phyloP scores from a whole-genome alignment of 2,113 vertebrate genomes.

The Todiramphus saurophagus region DNA sequence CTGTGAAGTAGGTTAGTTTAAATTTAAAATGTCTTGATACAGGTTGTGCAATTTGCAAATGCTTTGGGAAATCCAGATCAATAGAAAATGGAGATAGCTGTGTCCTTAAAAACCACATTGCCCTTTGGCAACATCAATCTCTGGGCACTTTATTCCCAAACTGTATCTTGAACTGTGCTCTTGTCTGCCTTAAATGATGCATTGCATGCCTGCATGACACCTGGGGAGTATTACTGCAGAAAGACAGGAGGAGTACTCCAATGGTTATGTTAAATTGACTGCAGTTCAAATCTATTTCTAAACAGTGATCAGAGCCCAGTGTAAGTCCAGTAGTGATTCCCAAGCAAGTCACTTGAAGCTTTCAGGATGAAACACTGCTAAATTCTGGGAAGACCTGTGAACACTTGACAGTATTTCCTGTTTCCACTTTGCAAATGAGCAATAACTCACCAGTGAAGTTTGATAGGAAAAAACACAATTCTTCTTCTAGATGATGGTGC shows the following conservation, averaged over 20 bases:
- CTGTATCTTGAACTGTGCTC: neutral
- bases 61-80: neutral
- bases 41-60: neutral
- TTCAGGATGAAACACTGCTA: neutral
- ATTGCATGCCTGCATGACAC: neutral
- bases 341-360: neutral
- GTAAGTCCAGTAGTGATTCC: neutral
- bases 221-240: neutral
- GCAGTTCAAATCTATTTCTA: neutral
- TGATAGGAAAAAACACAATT: neutral
- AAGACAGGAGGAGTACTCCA: neutral
- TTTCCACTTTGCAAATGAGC: neutral
- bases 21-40: neutral
- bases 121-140: neutral
- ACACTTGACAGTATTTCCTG: neutral
- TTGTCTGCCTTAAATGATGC: neutral
- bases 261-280: neutral
- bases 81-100: neutral
- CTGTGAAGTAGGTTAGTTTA: neutral
- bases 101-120: neutral
- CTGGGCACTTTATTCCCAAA: neutral
- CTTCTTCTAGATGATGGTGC: neutral
- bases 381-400: neutral
- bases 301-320: neutral
- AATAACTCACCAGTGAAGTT: neutral